Base-by-base conservation (phyloP, 1,140 invertebrate species). In the Danaus melanippus region DNA sequence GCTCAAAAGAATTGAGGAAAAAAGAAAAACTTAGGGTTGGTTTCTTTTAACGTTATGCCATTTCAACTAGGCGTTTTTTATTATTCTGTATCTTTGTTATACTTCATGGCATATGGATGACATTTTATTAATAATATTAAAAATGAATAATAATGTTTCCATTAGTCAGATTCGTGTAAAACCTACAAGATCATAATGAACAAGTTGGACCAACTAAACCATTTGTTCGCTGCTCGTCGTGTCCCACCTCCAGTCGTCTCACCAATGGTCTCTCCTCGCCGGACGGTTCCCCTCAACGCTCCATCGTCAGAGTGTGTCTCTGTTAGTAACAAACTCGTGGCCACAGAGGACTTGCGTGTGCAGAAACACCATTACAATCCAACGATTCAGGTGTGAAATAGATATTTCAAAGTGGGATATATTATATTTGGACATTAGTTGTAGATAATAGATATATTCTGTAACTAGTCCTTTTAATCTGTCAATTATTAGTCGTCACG, bases 121-220 rank as follows among this genome's bases (percentile, higher is more conserved):
- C 2, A 32, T 32, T 7, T 32, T 15, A 15, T 15, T 15, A 15
- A 15, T 15, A 15, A 15, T 3, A 15, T 1, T 15, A 1, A 15
- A 51, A 53, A 32, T n/a, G 7, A 54, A 9, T 12, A 8, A 46
- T 8, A 9, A 12, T 55, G 17, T 52, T 9, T 44, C 42, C 46
- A 50, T 41, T 64, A 84, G 80, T 60, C 66, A 2, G 69, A 78
- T 5, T 75, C 79, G 11, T 81, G 76, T 64, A 79, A 76, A 54
- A 84, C 80, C 0, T 84, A 81, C 63, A 77, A 84, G 60, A 76
- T 84, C n/a, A 84, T 84, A 56, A 80, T 81, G 72, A 67, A 53
- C n/a, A 81, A 80, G 53, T 53, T 84, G 54, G 80, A 84, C 58
- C 76, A 84, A 42, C 51, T 84, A 51, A 73, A 66, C 44, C 75